These are phyloP conservation scores for Aurelia sp. DNA, from an alignment of 30 jellyfish, hydroid and myxozoan species.

Conservation along the genomic window DNA sequence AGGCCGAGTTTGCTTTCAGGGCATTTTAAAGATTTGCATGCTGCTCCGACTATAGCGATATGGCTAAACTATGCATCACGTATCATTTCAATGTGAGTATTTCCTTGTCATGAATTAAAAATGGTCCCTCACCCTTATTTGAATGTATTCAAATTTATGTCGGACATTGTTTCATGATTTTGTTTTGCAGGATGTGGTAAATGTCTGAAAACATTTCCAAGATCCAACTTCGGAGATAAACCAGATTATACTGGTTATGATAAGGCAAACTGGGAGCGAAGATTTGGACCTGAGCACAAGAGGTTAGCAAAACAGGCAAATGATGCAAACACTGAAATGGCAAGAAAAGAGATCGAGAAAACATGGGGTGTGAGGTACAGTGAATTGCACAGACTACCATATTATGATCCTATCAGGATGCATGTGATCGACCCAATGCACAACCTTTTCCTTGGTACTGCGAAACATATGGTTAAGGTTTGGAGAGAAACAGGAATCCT, in stretches of 20 bases:
- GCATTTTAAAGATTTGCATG: no score
- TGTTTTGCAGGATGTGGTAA: constrained; percentile 6
- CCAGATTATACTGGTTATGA: constrained; percentile 7
- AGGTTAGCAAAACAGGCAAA: constrained; percentile 6
- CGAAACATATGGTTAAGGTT: no score
- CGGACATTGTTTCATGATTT: neutral
- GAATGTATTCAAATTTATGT: no score
- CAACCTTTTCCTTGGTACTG: neutral
- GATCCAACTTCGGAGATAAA: constrained; percentile 6
- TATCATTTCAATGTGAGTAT: no score
- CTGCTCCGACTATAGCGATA: no score
- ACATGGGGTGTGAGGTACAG: constrained; percentile 15
- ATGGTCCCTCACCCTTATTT: no score
- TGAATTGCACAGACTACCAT: neutral
- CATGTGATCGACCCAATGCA: constrained; percentile 15
- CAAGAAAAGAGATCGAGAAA: neutral
- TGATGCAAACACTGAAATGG: constrained; percentile 3
- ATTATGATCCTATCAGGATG: neutral
- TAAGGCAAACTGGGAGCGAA: constrained; percentile 1
- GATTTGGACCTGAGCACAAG: constrained; percentile 1
- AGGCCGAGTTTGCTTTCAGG: no score
- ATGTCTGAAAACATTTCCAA: neutral
- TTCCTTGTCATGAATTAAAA: no score
- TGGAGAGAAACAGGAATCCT: no score
- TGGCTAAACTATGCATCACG: no score